phyloP scores from a whole-genome alignment of 2,888 invertebrate genomes.

The Alitta virens region DNA sequence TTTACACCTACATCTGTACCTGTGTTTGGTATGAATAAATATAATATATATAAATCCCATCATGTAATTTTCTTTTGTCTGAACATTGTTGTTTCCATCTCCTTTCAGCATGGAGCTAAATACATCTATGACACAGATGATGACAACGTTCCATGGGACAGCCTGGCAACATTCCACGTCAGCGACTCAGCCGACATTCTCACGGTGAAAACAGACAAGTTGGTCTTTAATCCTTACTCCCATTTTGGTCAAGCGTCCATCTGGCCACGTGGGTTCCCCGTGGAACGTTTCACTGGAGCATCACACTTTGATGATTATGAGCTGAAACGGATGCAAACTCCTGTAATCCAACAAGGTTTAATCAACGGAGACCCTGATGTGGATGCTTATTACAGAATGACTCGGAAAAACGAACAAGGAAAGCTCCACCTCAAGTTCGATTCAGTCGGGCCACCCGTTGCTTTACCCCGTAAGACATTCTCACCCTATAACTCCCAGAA shows the following conservation, averaged over 20 bases:
- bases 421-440: slow-evolving; percentile 35
- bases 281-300: slow-evolving; percentile 34
- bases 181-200: slow-evolving; percentile 1
- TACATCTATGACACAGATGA: slow-evolving; percentile 34
- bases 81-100: no score
- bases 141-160: slow-evolving; percentile 24
- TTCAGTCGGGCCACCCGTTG: slow-evolving; percentile 32
- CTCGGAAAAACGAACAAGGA: slow-evolving; percentile 24
- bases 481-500: slow-evolving; percentile 43
- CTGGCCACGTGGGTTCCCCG: slow-evolving; percentile 45
- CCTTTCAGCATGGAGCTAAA: slow-evolving; percentile 30
- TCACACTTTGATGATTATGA: slow-evolving; percentile 18
- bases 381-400: slow-evolving; percentile 41
- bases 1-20: no score
- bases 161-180: slow-evolving; percentile 9
- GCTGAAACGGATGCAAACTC: slow-evolving; percentile 19
- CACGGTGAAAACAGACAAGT: slow-evolving; percentile 19
- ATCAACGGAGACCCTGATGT: slow-evolving; percentile 45
- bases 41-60: no score
- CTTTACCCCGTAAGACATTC: slow-evolving; percentile 33
- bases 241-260: slow-evolving; percentile 42
- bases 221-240: slow-evolving; percentile 27
- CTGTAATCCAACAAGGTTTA: slow-evolving; percentile 39
- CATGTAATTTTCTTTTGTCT: no score
- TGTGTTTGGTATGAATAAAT: no score